A percentile compares a stretch with the other conserved stretches of the same genome.
Conservation (phyloP, 2,113 vertebrate genomes). For the Fulmarus glacialis region DNA sequence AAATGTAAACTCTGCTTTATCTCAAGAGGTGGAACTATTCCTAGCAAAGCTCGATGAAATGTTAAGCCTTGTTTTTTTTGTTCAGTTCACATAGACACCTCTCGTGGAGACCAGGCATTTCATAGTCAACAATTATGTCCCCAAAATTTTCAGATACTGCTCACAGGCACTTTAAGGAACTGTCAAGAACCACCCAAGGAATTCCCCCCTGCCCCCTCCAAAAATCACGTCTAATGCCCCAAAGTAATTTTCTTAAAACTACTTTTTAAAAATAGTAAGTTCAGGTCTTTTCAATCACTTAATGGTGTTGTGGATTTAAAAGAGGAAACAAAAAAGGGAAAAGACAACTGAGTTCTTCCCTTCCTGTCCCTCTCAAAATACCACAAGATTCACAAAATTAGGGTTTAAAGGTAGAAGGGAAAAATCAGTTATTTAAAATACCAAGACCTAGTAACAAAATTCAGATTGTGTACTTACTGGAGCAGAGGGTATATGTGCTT, state of each 20-base stretch:
- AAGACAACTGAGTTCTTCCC: neutral
- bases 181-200: neutral
- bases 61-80: neutral
- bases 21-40: neutral
- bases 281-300: neutral
- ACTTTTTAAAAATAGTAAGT: neutral
- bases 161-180: neutral
- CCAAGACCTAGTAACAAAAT: neutral
- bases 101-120: neutral
- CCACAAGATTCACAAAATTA: neutral
- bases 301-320: neutral
- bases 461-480: neutral
- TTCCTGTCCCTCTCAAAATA: neutral
- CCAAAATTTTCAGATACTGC: neutral
- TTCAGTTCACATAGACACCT: neutral
- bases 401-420: neutral
- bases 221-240: neutral
- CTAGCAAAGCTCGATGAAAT: neutral
- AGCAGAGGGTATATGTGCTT: neutral
- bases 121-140: neutral
- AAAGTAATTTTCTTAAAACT: neutral
- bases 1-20: neutral
- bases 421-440: neutral
- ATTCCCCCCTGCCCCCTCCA: fast-evolving
- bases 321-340: neutral